Percentiles rank a stretch among this genome's conserved stretches.
phyloP scores from a whole-genome alignment of 1,140 invertebrate species.

The Bombyx mori region DNA sequence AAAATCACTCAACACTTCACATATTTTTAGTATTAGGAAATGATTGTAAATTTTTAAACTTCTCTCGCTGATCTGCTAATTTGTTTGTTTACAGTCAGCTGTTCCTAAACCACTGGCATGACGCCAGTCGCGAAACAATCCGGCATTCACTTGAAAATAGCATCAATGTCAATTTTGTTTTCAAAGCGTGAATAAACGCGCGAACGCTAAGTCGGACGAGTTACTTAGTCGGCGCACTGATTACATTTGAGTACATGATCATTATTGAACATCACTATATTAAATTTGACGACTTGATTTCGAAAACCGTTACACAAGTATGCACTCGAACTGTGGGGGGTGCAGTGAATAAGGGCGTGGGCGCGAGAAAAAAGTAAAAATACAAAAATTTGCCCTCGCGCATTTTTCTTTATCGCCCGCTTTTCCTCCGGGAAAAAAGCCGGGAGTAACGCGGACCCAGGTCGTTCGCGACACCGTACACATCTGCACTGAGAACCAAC shows the following conservation, averaged over 20 bases:
- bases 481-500: slow-evolving; percentile 62
- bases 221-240: slow-evolving; percentile 7
- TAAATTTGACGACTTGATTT: slow-evolving; percentile 25
- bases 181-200: slow-evolving; percentile 38
- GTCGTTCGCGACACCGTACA: slow-evolving; percentile 55
- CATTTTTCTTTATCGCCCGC: slow-evolving; percentile 18
- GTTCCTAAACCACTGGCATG: slow-evolving; percentile 48
- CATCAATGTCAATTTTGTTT: slow-evolving; percentile 68
- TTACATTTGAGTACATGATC: slow-evolving; percentile 33
- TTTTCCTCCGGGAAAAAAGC: slow-evolving; percentile 18
- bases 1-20: too few species aligned
- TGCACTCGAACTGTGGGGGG: slow-evolving; percentile 35
- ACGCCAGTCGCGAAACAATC: slow-evolving; percentile 46
- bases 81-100: slow-evolving; percentile 68
- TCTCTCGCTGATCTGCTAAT: slow-evolving; percentile 37
- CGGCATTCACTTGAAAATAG: slow-evolving; percentile 60
- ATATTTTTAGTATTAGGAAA: too few species aligned
- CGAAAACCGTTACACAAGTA: slow-evolving; percentile 53
- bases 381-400: not conserved
- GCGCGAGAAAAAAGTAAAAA: too few species aligned
- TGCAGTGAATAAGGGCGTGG: slow-evolving; percentile 41
- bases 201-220: too few species aligned
- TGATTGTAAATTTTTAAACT: slow-evolving; percentile 24
- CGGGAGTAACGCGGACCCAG: slow-evolving; percentile 33
- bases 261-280: slow-evolving; percentile 42